Conservation (phyloP, 2,797 vertebrate species). For the Pogonophryne albipinna region DNA sequence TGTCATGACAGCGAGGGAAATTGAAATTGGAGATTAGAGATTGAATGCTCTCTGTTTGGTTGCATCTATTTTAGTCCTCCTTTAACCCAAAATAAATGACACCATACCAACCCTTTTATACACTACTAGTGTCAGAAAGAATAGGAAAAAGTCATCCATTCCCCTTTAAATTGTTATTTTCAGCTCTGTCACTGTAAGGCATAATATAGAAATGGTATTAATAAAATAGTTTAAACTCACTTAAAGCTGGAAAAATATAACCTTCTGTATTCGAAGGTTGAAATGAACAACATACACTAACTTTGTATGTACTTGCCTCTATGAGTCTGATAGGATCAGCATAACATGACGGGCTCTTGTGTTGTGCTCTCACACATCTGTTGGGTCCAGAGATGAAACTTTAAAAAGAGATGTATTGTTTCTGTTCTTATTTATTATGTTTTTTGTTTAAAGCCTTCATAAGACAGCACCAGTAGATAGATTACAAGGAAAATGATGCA, state of each 20-base stretch:
- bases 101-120: background rate
- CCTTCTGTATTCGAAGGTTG: background rate
- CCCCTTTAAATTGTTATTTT: background rate
- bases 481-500: too few relatives aligned
- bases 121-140: background rate
- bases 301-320: too few relatives aligned
- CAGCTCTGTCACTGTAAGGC: too few relatives aligned
- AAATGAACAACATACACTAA: background rate
- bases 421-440: background rate
- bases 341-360: too few relatives aligned
- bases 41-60: background rate
- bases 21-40: slow-evolving; percentile 27
- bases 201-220: too few relatives aligned
- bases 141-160: background rate
- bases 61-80: background rate
- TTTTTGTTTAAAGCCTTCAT: background rate
- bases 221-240: background rate
- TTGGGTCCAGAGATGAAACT: background rate
- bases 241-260: background rate
- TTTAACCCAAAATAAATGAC: background rate
- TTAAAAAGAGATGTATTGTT: background rate
- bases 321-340: background rate
- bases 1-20: slow-evolving; percentile 12
- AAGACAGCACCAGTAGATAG: too few relatives aligned
- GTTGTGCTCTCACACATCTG: background rate